Evolutionary conservation across 2,888 invertebrate species (phyloP), one percentile per base, ranked within the genome.

Genomic region (Phytoseiulus persimilis): DNA sequence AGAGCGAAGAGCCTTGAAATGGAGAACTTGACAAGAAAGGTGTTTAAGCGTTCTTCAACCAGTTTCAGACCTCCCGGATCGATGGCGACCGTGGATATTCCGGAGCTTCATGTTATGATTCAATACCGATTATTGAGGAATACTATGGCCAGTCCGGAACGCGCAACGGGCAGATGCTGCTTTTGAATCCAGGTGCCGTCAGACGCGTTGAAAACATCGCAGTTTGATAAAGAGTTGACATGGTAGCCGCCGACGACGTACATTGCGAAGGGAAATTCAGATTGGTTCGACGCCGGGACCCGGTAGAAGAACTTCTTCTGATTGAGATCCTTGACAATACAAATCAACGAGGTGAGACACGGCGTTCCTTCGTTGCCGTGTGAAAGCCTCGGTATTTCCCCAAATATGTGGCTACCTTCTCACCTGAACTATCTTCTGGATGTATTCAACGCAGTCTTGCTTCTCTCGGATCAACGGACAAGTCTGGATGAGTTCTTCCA

Each of bases 321-420:
- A 87, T 87, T 87, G n/a, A 87, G 33, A 39, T 87, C 87, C 87
- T 87, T 65, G 65, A 65, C n/a, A n/a, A n/a, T n/a, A n/a, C n/a
- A n/a, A n/a, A n/a, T n/a, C n/a, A n/a, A n/a, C n/a, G n/a, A n/a
- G n/a, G n/a, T n/a, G n/a, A n/a, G n/a, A n/a, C n/a, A n/a, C n/a
- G n/a, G n/a, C n/a, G n/a, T n/a, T n/a, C n/a, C n/a, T n/a, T n/a
- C n/a, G n/a, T n/a, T n/a, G n/a, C n/a, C n/a, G n/a, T n/a, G n/a
- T n/a, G n/a, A n/a, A n/a, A n/a, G n/a, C n/a, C n/a, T n/a, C n/a
- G n/a, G n/a, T n/a, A n/a, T n/a, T n/a, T n/a, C n/a, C n/a, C n/a
- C n/a, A n/a, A n/a, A n/a, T n/a, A n/a, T n/a, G n/a, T n/a, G n/a
- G n/a, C n/a, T n/a, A n/a, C n/a, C n/a, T n/a, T n/a, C n/a, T 65